Evolutionary conservation across 2,797 vertebrate species (phyloP).

Genomic region (Peromyscus eremicus): DNA sequence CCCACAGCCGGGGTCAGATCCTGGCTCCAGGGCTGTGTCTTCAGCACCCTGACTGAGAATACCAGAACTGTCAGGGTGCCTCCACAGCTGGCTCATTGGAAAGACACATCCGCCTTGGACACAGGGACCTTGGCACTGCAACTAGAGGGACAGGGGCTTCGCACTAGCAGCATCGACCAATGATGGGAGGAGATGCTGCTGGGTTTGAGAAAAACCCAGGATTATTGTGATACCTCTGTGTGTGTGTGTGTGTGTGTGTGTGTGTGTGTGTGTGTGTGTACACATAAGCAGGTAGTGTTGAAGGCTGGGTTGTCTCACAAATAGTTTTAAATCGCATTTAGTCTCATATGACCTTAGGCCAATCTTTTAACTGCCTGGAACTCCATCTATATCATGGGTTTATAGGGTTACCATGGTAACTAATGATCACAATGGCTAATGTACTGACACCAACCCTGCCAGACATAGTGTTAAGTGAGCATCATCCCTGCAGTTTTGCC

Average conservation of each 20-base stretch:
- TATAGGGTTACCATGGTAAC: conserved; percentile 52
- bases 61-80: background rate
- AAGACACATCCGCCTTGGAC: background rate
- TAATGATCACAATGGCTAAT: background rate
- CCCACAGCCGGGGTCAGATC: background rate
- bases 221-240: background rate
- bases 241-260: background rate
- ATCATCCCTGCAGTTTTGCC: background rate
- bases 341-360: conserved; percentile 23
- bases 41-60: background rate
- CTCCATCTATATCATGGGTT: conserved; percentile 38
- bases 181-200: background rate
- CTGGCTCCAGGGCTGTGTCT: background rate
- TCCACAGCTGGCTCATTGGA: background rate
- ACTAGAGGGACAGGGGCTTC: background rate
- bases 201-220: conserved; percentile 2
- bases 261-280: too few relatives aligned
- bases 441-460: background rate
- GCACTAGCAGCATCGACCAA: background rate
- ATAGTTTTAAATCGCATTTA: conserved; percentile 37
- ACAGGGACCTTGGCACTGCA: background rate
- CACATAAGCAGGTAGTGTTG: background rate
- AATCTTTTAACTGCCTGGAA: conserved; percentile 37
- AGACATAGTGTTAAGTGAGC: background rate
- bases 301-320: background rate